Conservation (phyloP, 2,113 vertebrate genomes). For the Lasiurus cinereus region DNA sequence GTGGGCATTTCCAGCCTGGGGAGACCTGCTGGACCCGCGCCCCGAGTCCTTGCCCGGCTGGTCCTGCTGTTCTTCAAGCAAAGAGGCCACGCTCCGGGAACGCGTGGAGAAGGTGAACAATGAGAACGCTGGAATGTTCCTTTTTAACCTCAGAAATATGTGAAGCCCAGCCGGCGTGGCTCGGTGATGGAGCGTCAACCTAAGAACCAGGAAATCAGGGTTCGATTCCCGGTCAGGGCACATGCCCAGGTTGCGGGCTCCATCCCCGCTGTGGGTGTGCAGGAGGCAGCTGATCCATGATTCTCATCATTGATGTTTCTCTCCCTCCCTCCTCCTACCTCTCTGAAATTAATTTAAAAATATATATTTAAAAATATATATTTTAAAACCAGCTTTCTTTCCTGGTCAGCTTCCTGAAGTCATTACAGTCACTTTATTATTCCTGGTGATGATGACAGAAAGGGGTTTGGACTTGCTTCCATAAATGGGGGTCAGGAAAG, state of each 20-base stretch:
- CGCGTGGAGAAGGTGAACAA: neutral
- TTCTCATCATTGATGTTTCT: no score
- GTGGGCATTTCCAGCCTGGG: neutral
- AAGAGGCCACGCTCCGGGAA: neutral
- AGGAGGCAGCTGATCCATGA: no score
- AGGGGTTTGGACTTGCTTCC: neutral
- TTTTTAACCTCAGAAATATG: constrained; percentile 22
- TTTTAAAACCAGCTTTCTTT: neutral
- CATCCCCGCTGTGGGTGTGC: no score
- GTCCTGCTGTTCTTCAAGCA: neutral
- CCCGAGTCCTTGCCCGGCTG: neutral
- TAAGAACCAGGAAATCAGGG: no score
- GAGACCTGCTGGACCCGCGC: fast-evolving
- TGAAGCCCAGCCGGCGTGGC: no score
- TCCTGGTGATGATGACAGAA: neutral
- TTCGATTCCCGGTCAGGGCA: no score
- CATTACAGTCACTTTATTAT: neutral
- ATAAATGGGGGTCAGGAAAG: neutral
- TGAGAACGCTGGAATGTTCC: neutral
- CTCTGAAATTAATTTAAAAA: no score
- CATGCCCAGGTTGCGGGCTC: no score
- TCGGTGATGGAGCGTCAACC: no score
- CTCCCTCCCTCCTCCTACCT: no score
- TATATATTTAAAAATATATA: no score
- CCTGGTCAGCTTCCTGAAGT: constrained; percentile 18